Percentiles rank a stretch among this genome's conserved stretches.
phyloP scores from a whole-genome alignment of 2,113 vertebrate species.

The Bujurquina vittata region DNA sequence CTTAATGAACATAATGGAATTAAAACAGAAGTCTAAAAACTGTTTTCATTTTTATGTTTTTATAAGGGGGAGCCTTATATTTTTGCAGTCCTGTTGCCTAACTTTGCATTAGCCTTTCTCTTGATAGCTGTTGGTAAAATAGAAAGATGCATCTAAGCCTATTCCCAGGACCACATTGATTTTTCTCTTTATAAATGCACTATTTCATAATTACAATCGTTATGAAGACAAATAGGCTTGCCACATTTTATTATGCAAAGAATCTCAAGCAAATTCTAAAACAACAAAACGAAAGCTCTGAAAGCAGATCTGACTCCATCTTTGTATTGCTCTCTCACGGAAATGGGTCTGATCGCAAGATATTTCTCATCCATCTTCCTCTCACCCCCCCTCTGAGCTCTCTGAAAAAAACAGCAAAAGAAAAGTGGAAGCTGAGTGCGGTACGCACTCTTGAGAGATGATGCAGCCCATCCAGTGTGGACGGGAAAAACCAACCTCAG shows the following conservation, averaged over 20 bases:
- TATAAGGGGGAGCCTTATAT: not conserved
- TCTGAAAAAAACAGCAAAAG: slow-evolving; percentile 50
- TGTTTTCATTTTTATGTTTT: not conserved
- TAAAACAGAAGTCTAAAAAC: not conserved
- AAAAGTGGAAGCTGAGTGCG: slow-evolving; percentile 40
- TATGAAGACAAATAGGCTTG: not conserved
- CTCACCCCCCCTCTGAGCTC: slow-evolving; percentile 13
- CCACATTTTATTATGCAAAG: not conserved
- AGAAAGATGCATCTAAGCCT: not conserved
- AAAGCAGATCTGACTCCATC: slow-evolving; percentile 22
- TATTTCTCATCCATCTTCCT: slow-evolving; percentile 60
- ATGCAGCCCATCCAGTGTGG: slow-evolving; percentile 12
- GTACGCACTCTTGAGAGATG: slow-evolving; percentile 61
- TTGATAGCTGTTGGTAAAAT: not conserved
- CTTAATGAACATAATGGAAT: not conserved
- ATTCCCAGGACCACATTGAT: slow-evolving; percentile 9
- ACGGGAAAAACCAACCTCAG: slow-evolving; percentile 21
- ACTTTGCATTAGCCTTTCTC: slow-evolving; percentile 1
- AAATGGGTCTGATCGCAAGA: slow-evolving; percentile 33
- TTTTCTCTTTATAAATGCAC: slow-evolving; percentile 12
- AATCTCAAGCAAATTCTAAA: not conserved
- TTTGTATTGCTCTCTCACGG: slow-evolving; percentile 39
- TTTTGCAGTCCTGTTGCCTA: not conserved
- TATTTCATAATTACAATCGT: slow-evolving; percentile 25
- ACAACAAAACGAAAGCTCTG: not conserved